Evolutionary conservation across 1,140 invertebrate species (phyloP).

Genomic region (Odontomachus brunneus): DNA sequence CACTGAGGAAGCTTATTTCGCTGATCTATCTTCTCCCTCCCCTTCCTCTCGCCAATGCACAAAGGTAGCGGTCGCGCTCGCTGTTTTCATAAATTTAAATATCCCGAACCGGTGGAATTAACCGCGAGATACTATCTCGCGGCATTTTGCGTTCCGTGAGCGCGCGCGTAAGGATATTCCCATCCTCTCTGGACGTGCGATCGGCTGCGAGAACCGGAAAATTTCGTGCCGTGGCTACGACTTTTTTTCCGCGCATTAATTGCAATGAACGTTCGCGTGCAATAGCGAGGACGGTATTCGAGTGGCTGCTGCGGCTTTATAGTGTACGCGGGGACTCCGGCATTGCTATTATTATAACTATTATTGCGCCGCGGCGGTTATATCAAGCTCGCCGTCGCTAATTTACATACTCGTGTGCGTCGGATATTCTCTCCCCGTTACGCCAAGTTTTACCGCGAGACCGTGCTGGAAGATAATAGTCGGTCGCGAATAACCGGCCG

Average conservation of each 20-base stretch:
- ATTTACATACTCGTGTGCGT: constrained; percentile 30
- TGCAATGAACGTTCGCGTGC: constrained; percentile 12
- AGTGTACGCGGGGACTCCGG: too few relatives aligned
- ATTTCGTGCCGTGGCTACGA: background rate
- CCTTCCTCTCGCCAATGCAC: background rate
- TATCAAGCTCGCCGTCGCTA: background rate
- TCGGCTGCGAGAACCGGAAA: background rate
- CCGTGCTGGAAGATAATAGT: background rate
- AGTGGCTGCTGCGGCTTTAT: background rate
- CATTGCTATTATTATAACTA: too few relatives aligned
- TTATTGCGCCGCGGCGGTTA: too few relatives aligned
- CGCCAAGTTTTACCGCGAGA: background rate
- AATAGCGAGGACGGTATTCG: background rate
- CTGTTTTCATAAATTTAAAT: constrained; percentile 43
- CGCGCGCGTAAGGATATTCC: background rate
- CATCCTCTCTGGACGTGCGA: background rate
- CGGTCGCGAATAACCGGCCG: background rate
- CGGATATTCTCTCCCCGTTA: constrained; percentile 14
- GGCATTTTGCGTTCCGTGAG: background rate
- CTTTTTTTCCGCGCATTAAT: constrained; percentile 13
- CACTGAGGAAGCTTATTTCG: constrained; percentile 43
- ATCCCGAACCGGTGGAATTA: constrained; percentile 16
- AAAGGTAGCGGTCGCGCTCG: background rate
- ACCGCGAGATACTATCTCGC: background rate
- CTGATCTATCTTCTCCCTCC: constrained; percentile 29